Evolutionary conservation across 2,888 invertebrate species (phyloP).

Genomic region (Esperia sulphurella): DNA sequence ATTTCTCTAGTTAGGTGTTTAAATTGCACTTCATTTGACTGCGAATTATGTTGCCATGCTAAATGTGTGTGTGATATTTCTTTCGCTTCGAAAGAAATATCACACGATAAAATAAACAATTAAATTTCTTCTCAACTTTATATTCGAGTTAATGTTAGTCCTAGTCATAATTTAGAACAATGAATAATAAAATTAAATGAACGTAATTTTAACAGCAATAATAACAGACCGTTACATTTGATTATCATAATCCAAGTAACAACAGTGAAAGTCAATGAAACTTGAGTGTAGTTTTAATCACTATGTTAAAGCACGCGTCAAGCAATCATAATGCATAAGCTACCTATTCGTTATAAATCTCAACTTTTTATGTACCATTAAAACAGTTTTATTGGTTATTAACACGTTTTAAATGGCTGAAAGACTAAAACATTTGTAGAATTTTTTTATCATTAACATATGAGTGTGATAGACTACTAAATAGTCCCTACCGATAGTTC

Average conservation of each 20-base stretch:
- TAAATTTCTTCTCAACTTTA: background rate
- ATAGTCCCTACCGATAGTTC: conserved; percentile 15
- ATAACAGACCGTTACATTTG: conserved; percentile 15
- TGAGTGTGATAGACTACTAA: conserved; percentile 45
- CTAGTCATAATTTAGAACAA: conserved; percentile 1
- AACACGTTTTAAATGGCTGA: conserved; percentile 72
- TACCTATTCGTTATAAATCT: conserved; percentile 73
- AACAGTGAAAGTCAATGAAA: conserved; percentile 48
- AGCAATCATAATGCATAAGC: conserved; percentile 63
- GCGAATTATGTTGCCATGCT: no score
- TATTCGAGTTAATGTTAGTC: background rate
- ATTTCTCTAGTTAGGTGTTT: no score
- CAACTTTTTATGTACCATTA: conserved; percentile 77
- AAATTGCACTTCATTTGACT: no score
- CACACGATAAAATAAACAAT: no score
- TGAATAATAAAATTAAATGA: conserved; percentile 7
- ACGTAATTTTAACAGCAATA: conserved; percentile 11
- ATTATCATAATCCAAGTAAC: conserved; percentile 23
- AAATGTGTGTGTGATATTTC: no score
- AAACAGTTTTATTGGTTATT: conserved; percentile 75
- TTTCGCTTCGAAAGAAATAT: no score
- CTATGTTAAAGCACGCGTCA: conserved; percentile 48
- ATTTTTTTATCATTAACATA: conserved; percentile 67
- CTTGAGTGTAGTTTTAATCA: conserved; percentile 36
- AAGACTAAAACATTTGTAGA: conserved; percentile 73